Percentiles rank a stretch among this genome's conserved stretches.
These are phyloP conservation scores for Apodemia mormo DNA, from an alignment of 2,888 invertebrate species.

Conservation along the genomic window DNA sequence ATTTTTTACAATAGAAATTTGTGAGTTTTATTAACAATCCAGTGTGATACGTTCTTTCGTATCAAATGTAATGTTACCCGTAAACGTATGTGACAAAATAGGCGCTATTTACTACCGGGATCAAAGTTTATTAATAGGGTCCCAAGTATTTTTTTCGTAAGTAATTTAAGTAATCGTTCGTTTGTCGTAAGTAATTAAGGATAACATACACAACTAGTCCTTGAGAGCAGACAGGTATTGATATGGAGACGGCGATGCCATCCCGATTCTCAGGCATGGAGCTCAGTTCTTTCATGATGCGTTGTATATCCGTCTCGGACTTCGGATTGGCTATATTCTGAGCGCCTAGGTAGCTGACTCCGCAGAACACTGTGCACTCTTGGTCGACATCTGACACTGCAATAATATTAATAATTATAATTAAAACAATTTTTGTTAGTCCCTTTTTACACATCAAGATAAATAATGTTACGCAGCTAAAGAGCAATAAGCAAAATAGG, in stretches of 20 bases:
- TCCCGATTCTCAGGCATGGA: slow-evolving; percentile 86
- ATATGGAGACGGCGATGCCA: slow-evolving; percentile 94
- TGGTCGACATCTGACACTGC: slow-evolving; percentile 91
- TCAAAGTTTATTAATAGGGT: no score
- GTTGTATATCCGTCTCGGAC: slow-evolving; percentile 94
- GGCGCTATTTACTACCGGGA: no score
- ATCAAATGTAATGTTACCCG: no score
- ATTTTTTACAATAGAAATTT: no score
- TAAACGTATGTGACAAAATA: no score
- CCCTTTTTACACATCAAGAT: no score
- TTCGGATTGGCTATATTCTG: slow-evolving; percentile 95
- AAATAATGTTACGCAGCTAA: no score
- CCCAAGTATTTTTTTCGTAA: no score
- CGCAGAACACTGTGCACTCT: slow-evolving; percentile 95
- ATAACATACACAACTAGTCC: slow-evolving; percentile 93
- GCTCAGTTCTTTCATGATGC: slow-evolving; percentile 95
- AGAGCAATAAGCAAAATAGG: no score
- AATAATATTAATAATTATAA: slow-evolving; percentile 27
- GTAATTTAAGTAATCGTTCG: no score
- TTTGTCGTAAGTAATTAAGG: neutral
- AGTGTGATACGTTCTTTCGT: no score
- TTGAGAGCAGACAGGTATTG: slow-evolving; percentile 95
- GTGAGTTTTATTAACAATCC: no score
- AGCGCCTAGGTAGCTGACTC: slow-evolving; percentile 95
- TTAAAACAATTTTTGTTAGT: neutral